Conservation (phyloP, 2,888 invertebrate species). For the Eucera pruinosa region DNA sequence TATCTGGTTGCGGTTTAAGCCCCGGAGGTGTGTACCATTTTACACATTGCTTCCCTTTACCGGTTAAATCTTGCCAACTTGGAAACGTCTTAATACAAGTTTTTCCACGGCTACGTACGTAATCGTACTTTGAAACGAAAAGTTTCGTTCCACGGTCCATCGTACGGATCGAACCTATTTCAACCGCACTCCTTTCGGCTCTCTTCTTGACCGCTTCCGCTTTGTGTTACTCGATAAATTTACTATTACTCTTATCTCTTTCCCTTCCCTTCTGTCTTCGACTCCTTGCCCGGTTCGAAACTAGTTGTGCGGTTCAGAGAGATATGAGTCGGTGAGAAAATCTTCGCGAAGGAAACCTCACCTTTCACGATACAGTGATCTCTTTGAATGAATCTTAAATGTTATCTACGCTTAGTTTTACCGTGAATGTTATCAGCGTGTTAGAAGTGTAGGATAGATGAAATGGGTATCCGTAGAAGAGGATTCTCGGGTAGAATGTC, state of each 20-base stretch:
- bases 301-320: constrained; percentile 51
- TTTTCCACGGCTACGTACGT: constrained; percentile 71
- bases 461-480: too few relatives aligned
- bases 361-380: constrained; percentile 7
- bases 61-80: constrained; percentile 65
- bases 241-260: constrained; percentile 72
- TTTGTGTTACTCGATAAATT: constrained; percentile 72
- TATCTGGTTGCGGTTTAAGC: not conserved
- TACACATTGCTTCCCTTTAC: constrained; percentile 58
- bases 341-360: constrained; percentile 22
- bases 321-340: constrained; percentile 54
- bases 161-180: constrained; percentile 68
- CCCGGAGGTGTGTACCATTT: constrained; percentile 49
- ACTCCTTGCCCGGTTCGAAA: constrained; percentile 49
- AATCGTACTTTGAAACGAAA: constrained; percentile 75
- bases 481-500: too few relatives aligned
- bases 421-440: not conserved
- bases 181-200: constrained; percentile 38
- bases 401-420: not conserved
- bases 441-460: not conserved
- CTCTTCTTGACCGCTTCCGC: constrained; percentile 70
- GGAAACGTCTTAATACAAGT: constrained; percentile 74
- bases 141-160: constrained; percentile 65
- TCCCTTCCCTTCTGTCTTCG: constrained; percentile 52
- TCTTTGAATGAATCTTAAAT: constrained; percentile 23